Conservation (phyloP, 2,113 vertebrate species). For the Trogon melanurus region DNA sequence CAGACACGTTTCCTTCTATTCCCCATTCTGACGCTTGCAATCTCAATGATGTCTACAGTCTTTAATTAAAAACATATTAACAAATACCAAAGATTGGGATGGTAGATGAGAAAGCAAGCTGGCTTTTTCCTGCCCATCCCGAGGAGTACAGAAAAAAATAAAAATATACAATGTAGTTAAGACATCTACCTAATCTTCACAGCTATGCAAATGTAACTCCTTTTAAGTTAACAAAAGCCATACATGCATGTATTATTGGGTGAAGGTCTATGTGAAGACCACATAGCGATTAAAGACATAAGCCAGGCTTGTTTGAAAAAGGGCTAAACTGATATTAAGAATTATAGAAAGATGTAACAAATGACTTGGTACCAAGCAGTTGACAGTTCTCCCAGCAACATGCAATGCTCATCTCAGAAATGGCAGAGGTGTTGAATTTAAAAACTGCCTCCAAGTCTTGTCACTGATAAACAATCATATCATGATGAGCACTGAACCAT, state of each 20-base stretch:
- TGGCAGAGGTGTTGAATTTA: background rate
- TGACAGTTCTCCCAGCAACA: background rate
- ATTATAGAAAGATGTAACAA: background rate
- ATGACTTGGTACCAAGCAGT: background rate
- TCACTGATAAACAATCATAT: background rate
- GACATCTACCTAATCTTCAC: background rate
- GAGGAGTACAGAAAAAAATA: background rate
- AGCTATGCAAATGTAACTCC: background rate
- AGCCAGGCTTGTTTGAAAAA: background rate
- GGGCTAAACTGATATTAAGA: background rate
- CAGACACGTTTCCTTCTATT: background rate
- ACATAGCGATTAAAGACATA: background rate
- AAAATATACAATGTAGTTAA: background rate
- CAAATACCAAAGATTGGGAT: background rate
- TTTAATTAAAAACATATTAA: background rate
- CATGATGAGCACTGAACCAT: background rate
- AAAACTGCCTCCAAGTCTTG: background rate
- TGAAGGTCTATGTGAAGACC: background rate
- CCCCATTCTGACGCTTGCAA: background rate
- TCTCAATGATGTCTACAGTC: background rate
- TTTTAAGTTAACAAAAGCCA: background rate
- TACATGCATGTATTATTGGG: background rate
- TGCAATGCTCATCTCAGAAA: background rate
- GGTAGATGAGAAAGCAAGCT: background rate
- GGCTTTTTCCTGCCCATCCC: background rate